phyloP scores from a whole-genome alignment of 2,797 vertebrate species.

The Sus cebifrons region DNA sequence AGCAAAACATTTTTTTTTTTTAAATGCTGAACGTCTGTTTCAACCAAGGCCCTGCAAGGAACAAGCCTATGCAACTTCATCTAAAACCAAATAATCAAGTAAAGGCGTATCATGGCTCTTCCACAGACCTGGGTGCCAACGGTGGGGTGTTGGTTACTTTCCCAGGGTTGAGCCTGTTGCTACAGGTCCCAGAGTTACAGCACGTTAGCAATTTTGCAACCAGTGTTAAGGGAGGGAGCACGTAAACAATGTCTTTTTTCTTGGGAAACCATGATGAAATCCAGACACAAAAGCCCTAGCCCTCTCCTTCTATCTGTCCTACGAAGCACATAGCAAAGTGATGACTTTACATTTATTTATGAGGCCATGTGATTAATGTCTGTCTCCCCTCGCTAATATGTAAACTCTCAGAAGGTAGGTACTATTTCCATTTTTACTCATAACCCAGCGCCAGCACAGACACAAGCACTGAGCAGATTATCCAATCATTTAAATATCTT shows the following conservation, averaged over 20 bases:
- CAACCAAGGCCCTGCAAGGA: not conserved
- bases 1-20: not conserved
- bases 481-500: not conserved
- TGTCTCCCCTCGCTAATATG: fast-evolving
- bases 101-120: not conserved
- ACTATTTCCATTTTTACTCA: too few relatives aligned
- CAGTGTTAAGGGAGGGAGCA: not conserved
- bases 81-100: not conserved
- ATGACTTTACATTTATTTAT: not conserved
- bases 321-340: not conserved
- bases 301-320: not conserved
- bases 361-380: not conserved
- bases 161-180: conserved; percentile 60
- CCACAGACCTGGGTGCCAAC: not conserved
- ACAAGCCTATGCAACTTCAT: not conserved
- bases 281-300: not conserved
- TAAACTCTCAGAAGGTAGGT: not conserved
- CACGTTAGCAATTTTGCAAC: conserved; percentile 66
- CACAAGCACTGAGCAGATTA: not conserved
- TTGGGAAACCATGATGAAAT: conserved; percentile 33
- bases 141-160: not conserved
- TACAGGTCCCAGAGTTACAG: conserved; percentile 59
- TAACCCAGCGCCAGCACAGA: not conserved
- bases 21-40: not conserved
- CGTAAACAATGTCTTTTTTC: not conserved